Evolutionary conservation across 2,113 vertebrate genomes (phyloP).

Genomic region (Takifugu flavidus): DNA sequence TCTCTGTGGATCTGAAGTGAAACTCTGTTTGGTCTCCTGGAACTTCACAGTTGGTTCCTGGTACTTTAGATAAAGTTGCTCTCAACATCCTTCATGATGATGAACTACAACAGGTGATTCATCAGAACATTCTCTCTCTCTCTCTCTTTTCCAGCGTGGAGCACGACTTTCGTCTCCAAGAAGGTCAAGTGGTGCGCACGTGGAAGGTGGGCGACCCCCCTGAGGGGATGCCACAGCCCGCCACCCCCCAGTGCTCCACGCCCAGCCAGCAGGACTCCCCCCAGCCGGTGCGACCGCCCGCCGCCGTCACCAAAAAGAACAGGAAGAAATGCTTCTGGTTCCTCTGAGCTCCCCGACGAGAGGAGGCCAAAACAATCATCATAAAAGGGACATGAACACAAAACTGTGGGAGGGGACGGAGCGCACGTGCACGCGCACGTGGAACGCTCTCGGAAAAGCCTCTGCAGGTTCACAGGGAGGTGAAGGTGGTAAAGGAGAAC

Average conservation of each 20-base stretch:
- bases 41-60: too few relatives aligned
- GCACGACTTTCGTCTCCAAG: conserved; percentile 78
- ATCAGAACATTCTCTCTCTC: not conserved
- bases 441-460: too few relatives aligned
- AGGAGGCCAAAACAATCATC: conserved; percentile 9
- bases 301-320: conserved; percentile 67
- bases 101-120: too few relatives aligned
- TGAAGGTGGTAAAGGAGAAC: too few relatives aligned
- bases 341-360: conserved; percentile 57
- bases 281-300: conserved; percentile 51
- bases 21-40: not conserved
- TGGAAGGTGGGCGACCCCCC: conserved; percentile 76
- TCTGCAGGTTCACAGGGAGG: too few relatives aligned
- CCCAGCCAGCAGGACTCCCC: conserved; percentile 68
- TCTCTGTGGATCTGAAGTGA: too few relatives aligned
- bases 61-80: too few relatives aligned
- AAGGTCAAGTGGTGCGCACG: conserved; percentile 74
- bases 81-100: too few relatives aligned
- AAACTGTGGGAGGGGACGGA: conserved; percentile 38
- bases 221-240: conserved; percentile 60
- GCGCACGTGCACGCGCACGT: not conserved
- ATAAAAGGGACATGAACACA: conserved; percentile 10
- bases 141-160: conserved; percentile 63
- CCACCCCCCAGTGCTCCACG: conserved; percentile 51
- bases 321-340: conserved; percentile 80